Evolutionary conservation across 1,140 invertebrate species (phyloP).

Genomic region (Zaprionus nigranus): DNA sequence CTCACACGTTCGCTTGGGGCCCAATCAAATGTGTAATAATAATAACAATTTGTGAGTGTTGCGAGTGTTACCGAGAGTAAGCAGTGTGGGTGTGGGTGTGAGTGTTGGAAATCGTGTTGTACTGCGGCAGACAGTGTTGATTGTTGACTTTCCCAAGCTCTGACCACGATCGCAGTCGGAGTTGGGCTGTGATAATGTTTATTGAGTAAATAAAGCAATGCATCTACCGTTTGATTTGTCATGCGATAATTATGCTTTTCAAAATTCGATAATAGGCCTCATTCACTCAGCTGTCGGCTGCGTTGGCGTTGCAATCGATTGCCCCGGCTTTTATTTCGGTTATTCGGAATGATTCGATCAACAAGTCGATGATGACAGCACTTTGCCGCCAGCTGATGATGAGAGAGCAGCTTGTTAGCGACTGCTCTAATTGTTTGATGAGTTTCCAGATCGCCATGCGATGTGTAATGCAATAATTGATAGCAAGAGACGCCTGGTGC

Average conservation of each 20-base stretch:
- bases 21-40: conserved; percentile 46
- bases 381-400: conserved; percentile 24
- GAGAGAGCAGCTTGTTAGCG: conserved; percentile 54
- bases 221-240: conserved; percentile 73
- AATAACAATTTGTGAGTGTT: conserved; percentile 37
- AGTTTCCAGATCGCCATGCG: conserved; percentile 43
- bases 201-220: conserved; percentile 53
- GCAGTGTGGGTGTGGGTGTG: conserved; percentile 32
- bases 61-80: conserved; percentile 33
- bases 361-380: conserved; percentile 50
- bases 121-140: neutral
- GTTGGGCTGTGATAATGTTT: conserved; percentile 44
- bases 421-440: conserved; percentile 65
- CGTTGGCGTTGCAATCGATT: conserved; percentile 43
- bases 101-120: conserved; percentile 37
- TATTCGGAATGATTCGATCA: conserved; percentile 28
- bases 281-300: conserved; percentile 43
- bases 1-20: conserved; percentile 18
- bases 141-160: conserved; percentile 42
- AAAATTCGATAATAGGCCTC: conserved; percentile 77
- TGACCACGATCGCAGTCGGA: conserved; percentile 1
- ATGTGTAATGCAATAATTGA: conserved; percentile 16
- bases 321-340: conserved; percentile 17
- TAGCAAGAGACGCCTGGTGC: neutral
- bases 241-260: conserved; percentile 79